These are phyloP conservation scores for Clostera curtula DNA, from an alignment of 2,888 invertebrate species.

Conservation along the genomic window DNA sequence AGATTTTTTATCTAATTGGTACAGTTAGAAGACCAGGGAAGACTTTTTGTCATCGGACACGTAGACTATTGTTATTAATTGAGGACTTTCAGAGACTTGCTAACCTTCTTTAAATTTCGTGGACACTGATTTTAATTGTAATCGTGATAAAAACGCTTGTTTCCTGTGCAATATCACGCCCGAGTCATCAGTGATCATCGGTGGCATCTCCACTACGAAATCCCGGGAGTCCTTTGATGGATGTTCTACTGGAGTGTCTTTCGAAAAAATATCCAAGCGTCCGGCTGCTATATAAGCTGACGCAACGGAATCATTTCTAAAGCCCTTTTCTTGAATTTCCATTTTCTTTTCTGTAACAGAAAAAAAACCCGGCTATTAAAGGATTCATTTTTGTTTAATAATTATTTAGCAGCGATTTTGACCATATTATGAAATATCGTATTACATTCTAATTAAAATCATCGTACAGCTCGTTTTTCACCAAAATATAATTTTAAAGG, in stretches of 20 bases:
- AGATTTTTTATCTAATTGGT: no score
- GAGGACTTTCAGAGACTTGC: no score
- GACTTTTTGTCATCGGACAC: no score
- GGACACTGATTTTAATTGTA: conserved; percentile 74
- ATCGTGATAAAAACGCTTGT: conserved; percentile 73
- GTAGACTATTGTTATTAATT: no score
- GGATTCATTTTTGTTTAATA: neutral
- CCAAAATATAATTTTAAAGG: no score
- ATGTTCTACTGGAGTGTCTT: conserved; percentile 30
- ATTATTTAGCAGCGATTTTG: no score
- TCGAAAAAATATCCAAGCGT: conserved; percentile 36
- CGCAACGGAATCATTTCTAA: conserved; percentile 65
- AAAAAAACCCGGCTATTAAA: neutral
- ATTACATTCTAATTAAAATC: no score
- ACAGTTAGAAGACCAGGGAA: no score
- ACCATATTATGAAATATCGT: no score
- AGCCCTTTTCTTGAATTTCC: conserved; percentile 74
- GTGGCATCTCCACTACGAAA: no score
- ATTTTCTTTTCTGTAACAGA: conserved; percentile 66
- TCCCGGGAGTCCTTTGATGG: conserved; percentile 28
- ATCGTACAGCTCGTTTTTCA: no score
- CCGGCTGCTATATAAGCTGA: conserved; percentile 62
- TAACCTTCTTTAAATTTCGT: conserved; percentile 75
- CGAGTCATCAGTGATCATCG: no score
- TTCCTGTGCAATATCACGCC: conserved; percentile 54